Evolutionary conservation across 2,113 vertebrate species (phyloP), one percentile per base, ranked within the genome.

Genomic region (Zeus faber): DNA sequence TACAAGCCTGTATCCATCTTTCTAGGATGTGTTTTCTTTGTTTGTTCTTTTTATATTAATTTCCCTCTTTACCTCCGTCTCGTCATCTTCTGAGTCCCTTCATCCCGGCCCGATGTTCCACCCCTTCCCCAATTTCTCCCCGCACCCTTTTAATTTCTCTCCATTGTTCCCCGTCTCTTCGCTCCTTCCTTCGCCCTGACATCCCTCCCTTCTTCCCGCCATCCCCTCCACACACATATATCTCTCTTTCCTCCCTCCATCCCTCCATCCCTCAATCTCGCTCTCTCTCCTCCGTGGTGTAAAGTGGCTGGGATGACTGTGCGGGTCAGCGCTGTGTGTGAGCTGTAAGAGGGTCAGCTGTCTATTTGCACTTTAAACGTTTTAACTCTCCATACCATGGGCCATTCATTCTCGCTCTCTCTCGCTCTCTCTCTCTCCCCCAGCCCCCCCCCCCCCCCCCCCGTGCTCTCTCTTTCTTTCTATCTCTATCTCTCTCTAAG

Each of bases 331-430:
- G 74, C 65, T 57, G 61, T 61, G 67, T 72, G 63, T 67, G 13
- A 65, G 71, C 74, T 73, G 73, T 86, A 84, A 86, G 80, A 84
- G 83, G 89, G 89, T 88, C 85, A 88, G 77, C 75, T 85, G 81
- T 87, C 87, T 87, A 88, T 87, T 88, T 90, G 87, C 85, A 86
- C 87, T 89, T 86, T 88, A 84, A 84, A 81, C 44, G 79, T 83
- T 81, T 83, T 85, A 75, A 87, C 77, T 88, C 81, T 60, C 59
- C 59, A 83, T 86, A 77, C 64, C 79, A 87, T 85, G 83, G 84
- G 72, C 81, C 83, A 88, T 88, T 88, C 77, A 86, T 88, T 88
- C 58, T 80, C 81, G 52, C 79, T 70, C 67, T n/a, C 45, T 70
- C 67, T 14, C 22, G 11, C 48, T 63, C 62, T 68, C 58, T 47